These are phyloP conservation scores for Bubo scandiacus DNA, from an alignment of 2,113 vertebrate genomes.

Conservation along the genomic window DNA sequence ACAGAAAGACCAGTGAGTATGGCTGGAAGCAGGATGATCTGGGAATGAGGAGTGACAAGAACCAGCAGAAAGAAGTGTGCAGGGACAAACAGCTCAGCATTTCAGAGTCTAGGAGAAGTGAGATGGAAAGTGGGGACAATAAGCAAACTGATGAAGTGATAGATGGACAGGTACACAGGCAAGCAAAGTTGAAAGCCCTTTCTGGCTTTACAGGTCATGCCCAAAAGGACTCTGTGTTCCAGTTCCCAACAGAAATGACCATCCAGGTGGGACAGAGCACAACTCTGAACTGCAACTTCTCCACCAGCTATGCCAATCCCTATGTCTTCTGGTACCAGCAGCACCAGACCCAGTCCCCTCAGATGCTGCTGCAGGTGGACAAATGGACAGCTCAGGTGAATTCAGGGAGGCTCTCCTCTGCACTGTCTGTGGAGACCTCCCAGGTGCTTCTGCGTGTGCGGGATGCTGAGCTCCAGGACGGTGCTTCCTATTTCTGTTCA, in stretches of 20 bases:
- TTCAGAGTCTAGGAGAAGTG: background rate
- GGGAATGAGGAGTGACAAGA: background rate
- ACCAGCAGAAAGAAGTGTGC: background rate
- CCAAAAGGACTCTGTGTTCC: background rate
- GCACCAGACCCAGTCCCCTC: background rate
- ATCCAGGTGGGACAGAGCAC: background rate
- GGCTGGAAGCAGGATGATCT: background rate
- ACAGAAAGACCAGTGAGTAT: background rate
- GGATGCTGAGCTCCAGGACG: background rate
- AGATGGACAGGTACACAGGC: no score
- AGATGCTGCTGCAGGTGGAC: background rate
- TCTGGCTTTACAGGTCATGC: background rate
- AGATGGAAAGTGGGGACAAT: background rate
- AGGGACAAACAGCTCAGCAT: background rate
- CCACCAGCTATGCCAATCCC: accelerated
- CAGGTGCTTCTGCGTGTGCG: background rate
- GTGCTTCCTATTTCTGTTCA: background rate
- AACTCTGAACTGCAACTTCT: background rate
- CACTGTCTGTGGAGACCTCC: background rate
- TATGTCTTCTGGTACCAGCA: background rate
- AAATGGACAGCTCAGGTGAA: accelerated
- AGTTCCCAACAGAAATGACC: background rate
- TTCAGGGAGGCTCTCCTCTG: background rate
- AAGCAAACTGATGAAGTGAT: background rate
- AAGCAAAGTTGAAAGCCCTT: background rate